Percentiles rank a stretch among this genome's conserved stretches.
Evolutionary conservation across 2,888 invertebrate species (phyloP).

Genomic region (Meiosimyza decipiens): DNA sequence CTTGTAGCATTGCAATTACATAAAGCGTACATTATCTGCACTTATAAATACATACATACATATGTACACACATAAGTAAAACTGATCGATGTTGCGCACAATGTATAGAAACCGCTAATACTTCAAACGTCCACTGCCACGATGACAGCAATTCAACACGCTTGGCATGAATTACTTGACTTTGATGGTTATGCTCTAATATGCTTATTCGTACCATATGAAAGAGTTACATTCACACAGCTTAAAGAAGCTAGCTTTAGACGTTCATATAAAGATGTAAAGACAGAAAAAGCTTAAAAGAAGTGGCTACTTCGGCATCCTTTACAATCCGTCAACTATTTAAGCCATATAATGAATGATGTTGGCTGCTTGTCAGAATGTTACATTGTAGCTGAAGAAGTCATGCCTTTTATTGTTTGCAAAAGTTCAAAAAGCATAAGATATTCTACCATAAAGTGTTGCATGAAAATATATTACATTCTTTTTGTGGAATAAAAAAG

Average conservation of each 20-base stretch:
- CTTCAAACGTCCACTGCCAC: constrained; percentile 38
- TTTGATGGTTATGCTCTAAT: constrained; percentile 44
- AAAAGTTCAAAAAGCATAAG: neutral
- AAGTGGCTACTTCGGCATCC: neutral
- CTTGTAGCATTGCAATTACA: no score
- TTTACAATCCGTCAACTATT: neutral
- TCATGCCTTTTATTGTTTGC: constrained; percentile 4
- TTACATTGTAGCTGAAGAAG: neutral
- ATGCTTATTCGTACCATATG: constrained; percentile 43
- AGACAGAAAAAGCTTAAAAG: neutral
- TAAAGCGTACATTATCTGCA: no score
- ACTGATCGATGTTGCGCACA: constrained; percentile 19
- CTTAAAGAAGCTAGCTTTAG: neutral
- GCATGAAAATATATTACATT: constrained; percentile 7
- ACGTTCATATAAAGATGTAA: neutral
- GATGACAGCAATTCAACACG: constrained; percentile 46
- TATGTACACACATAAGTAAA: constrained; percentile 41
- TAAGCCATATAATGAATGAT: constrained; percentile 18
- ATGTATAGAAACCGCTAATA: constrained; percentile 36
- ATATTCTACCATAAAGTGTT: constrained; percentile 3
- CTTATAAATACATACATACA: constrained; percentile 25
- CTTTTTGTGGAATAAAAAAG: no score
- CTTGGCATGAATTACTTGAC: constrained; percentile 44
- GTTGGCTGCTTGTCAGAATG: neutral
- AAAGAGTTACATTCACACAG: no score